phyloP scores from a whole-genome alignment of 2,888 invertebrate species.

The Epistrophe eligans region DNA sequence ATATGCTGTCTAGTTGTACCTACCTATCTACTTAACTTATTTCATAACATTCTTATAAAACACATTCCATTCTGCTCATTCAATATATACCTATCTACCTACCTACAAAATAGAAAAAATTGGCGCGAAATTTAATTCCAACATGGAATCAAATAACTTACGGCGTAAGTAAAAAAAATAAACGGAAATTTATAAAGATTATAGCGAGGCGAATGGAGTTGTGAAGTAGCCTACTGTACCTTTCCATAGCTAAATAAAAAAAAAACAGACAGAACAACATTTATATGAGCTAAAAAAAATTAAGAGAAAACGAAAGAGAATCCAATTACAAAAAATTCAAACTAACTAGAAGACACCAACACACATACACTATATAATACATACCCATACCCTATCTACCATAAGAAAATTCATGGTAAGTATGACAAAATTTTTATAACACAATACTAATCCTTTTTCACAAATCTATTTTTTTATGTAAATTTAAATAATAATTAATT shows the following conservation, averaged over 20 bases:
- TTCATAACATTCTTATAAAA: background rate
- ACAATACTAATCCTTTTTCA: background rate
- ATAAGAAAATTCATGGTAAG: background rate
- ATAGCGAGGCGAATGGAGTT: slow-evolving; percentile 15
- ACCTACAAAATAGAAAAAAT: slow-evolving; percentile 42
- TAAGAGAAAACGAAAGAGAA: slow-evolving; percentile 28
- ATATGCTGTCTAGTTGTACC: background rate
- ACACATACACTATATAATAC: background rate
- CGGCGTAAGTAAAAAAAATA: slow-evolving; percentile 34
- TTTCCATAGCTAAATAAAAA: background rate
- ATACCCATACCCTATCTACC: background rate
- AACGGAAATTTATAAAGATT: slow-evolving; percentile 44
- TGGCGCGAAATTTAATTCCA: slow-evolving; percentile 74
- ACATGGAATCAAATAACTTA: slow-evolving; percentile 68
- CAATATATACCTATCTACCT: background rate
- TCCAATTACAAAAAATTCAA: background rate
- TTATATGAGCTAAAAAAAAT: background rate
- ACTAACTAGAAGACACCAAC: background rate
- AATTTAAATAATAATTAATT: background rate
- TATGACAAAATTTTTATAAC: background rate
- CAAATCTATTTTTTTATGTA: background rate
- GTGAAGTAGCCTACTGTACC: slow-evolving; percentile 38
- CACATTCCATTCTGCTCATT: background rate
- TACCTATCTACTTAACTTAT: background rate
- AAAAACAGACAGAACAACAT: background rate